These are phyloP conservation scores for Euleptes europaea DNA, from an alignment of 2,113 vertebrate species.

Conservation along the genomic window DNA sequence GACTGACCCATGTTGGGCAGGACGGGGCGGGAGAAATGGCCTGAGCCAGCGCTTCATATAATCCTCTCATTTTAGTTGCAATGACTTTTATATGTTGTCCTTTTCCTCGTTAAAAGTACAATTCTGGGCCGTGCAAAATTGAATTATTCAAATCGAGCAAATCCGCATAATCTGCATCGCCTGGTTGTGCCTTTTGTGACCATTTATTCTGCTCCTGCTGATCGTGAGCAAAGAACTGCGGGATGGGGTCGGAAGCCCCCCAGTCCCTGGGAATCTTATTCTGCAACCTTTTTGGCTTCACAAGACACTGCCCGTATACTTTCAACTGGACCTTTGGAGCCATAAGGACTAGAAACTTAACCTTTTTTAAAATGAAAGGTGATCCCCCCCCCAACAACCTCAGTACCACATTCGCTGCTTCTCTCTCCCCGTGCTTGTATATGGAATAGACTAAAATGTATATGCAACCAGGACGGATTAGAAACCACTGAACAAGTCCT, in stretches of 20 bases:
- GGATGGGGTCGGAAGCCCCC: background rate
- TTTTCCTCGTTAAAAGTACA: background rate
- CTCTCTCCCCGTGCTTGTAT: no score
- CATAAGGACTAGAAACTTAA: background rate
- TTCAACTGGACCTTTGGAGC: background rate
- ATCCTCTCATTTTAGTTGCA: background rate
- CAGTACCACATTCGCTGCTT: background rate
- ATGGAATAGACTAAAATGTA: no score
- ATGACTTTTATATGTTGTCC: background rate
- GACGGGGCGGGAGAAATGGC: constrained; percentile 15
- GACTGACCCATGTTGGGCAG: constrained; percentile 2
- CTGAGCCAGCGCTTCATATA: constrained; percentile 8
- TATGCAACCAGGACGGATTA: no score
- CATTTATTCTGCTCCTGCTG: background rate
- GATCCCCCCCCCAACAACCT: no score
- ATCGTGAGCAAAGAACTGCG: no score
- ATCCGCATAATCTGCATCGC: background rate
- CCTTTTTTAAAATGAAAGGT: no score
- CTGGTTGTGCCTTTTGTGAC: background rate
- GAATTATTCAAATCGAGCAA: background rate
- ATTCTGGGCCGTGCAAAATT: background rate
- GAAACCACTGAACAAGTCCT: no score
- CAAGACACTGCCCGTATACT: background rate
- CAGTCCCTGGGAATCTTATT: background rate
- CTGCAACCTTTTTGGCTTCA: background rate